Base-by-base conservation (phyloP, 2,888 invertebrate species). In the Xanthostigma xanthostigma region DNA sequence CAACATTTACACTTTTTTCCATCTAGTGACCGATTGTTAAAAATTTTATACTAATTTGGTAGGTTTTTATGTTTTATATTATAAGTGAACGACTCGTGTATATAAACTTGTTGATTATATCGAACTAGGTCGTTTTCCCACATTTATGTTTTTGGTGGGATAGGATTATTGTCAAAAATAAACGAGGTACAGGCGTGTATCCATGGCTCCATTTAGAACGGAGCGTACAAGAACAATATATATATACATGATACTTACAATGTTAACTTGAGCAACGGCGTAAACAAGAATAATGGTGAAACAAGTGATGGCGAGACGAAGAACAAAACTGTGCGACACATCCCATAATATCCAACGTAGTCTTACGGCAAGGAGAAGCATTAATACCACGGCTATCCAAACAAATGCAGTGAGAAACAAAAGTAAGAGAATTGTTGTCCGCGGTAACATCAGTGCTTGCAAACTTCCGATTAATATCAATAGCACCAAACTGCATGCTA, bases 191-290 rank as follows among this genome's bases (percentile, higher is more conserved):
- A n/a, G n/a, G n/a, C n/a, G n/a, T n/a, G n/a, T n/a, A n/a, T n/a
- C n/a, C n/a, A n/a, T n/a, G n/a, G n/a, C n/a, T n/a, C n/a, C n/a
- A n/a, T n/a, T n/a, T n/a, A n/a, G n/a, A n/a, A n/a, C n/a, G n/a
- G 27, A 27, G 27, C 27, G 6, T 27, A 27, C 5, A 27, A 27
- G 27, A 27, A 27, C 6, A 40, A 43, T 38, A 12, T 43, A 13
- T 54, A n/a, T n/a, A n/a, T n/a, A n/a, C n/a, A n/a, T n/a, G n/a
- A n/a, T n/a, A 78, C 88, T 78, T 72, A 92, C 91, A 73, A 91
- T 88, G 74, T 93, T 93, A 52, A 91, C 88, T 72, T 92, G 91
- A 45, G 89, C 88, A 53, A 91, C 88, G 44, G 89, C 84, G 64
- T 91, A 91, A 36, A 91, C 81, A 50, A 92, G 72, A 9, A 91